phyloP scores from a whole-genome alignment of 2,888 invertebrate genomes.

The Ectemnius lituratus region DNA sequence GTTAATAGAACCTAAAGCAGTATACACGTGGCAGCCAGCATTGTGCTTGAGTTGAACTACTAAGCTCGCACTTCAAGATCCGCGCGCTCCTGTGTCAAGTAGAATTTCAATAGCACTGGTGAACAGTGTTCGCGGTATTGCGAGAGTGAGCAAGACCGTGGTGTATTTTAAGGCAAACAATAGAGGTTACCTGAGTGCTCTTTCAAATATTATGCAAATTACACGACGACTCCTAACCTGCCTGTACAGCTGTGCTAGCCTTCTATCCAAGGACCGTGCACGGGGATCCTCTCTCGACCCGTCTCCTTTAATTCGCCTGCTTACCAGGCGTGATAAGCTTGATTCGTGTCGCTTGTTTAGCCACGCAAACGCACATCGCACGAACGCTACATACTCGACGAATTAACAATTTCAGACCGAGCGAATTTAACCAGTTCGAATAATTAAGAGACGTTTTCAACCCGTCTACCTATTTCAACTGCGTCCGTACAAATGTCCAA shows the following conservation, averaged over 20 bases:
- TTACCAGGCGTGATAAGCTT: background rate
- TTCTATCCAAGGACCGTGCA: background rate
- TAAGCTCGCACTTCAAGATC: constrained; percentile 1
- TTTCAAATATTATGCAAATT: constrained; percentile 5
- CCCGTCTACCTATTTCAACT: constrained; percentile 48
- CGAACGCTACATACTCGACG: constrained; percentile 10
- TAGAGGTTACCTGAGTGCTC: background rate
- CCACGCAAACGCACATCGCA: constrained; percentile 8
- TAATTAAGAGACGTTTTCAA: constrained; percentile 53
- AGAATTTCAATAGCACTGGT: constrained; percentile 2
- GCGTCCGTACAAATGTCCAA: constrained; percentile 55
- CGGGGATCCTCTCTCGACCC: background rate
- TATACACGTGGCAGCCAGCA: background rate
- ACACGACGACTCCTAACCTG: background rate
- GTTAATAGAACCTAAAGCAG: background rate
- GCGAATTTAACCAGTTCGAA: constrained; percentile 29
- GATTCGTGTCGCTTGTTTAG: background rate
- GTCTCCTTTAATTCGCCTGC: background rate
- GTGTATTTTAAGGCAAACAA: background rate
- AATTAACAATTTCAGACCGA: constrained; percentile 52
- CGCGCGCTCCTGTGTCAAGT: background rate
- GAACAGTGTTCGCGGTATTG: background rate
- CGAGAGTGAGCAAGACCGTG: background rate
- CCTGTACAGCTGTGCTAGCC: background rate
- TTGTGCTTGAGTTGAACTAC: constrained; percentile 4